A percentile compares a stretch with the other conserved stretches of the same genome.
These are phyloP conservation scores for Enteromius argenteus DNA, from an alignment of 2,797 vertebrate genomes.

Conservation along the genomic window DNA sequence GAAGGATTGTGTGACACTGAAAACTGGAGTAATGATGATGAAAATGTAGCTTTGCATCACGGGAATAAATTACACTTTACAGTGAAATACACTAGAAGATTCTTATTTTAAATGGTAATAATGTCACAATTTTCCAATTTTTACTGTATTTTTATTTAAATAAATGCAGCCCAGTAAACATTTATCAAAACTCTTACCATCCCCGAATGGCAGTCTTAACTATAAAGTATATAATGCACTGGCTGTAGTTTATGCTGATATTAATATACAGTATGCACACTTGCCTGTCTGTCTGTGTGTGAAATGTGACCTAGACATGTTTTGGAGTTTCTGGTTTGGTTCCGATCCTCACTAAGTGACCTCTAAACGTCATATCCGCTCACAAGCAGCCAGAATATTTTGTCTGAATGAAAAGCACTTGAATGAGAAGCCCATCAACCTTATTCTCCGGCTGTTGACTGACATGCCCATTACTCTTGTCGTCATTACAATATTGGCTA, in stretches of 20 bases:
- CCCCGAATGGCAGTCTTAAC: neutral
- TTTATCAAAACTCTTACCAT: neutral
- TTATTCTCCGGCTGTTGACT: conserved; percentile 65
- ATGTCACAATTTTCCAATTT: neutral
- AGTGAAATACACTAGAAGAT: neutral
- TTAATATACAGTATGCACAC: no score
- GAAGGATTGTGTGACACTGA: neutral
- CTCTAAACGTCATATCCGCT: neutral
- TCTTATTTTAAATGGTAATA: neutral
- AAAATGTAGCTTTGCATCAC: neutral
- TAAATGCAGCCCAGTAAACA: neutral
- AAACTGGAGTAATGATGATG: neutral
- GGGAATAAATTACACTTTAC: neutral
- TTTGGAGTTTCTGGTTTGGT: neutral
- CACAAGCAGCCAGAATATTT: conserved; percentile 1
- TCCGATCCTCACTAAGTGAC: conserved; percentile 2
- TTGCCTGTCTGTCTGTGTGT: no score
- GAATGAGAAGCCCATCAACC: conserved; percentile 14
- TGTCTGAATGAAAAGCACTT: conserved; percentile 16
- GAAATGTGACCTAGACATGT: neutral
- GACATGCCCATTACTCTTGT: conserved; percentile 77
- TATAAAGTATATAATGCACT: neutral
- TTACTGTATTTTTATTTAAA: neutral
- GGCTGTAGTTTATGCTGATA: neutral
- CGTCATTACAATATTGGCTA: conserved; percentile 78